Evolutionary conservation across 2,797 vertebrate genomes (phyloP).

Genomic region (Gallirallus australis): DNA sequence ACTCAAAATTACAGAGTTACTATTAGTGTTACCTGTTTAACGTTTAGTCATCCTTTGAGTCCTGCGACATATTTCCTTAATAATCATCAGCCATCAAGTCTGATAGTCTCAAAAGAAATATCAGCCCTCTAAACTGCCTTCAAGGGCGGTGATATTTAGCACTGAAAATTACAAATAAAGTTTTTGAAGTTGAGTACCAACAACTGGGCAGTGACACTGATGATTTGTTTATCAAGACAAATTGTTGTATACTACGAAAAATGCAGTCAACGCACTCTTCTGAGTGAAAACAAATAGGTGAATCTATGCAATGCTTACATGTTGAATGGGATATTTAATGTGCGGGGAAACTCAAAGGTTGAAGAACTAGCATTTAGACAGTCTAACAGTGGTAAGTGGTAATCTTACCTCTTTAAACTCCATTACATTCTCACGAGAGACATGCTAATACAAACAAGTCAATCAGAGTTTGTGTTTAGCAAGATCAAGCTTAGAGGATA

Average conservation of each 20-base stretch:
- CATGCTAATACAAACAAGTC: conserved; percentile 93
- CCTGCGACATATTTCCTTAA: conserved; percentile 95
- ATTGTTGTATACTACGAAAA: conserved; percentile 84
- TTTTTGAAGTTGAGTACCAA: conserved; percentile 90
- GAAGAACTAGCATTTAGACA: conserved; percentile 89
- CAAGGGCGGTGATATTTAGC: conserved; percentile 91
- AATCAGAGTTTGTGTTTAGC: conserved; percentile 97
- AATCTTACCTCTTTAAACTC: conserved; percentile 99
- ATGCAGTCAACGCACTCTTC: conserved; percentile 86
- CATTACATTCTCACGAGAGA: conserved; percentile 95
- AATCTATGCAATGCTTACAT: conserved; percentile 89
- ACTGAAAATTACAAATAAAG: conserved; percentile 93
- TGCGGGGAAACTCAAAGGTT: conserved; percentile 86
- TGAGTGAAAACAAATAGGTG: conserved; percentile 90
- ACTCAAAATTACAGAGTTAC: conserved; percentile 93
- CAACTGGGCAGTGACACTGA: conserved; percentile 90
- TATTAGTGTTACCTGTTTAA: conserved; percentile 99
- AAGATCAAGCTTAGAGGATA: conserved; percentile 94
- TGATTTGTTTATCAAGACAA: conserved; percentile 88
- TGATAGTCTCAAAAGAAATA: conserved; percentile 98
- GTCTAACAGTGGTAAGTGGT: conserved; percentile 90
- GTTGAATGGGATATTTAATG: conserved; percentile 88
- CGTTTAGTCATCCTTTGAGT: conserved; percentile 99
- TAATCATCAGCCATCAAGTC: conserved; percentile 95
- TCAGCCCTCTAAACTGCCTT: conserved; percentile 93